Percentiles rank a stretch among this genome's conserved stretches.
Conservation (phyloP, 1,140 invertebrate species). For the Condylostylus longicornis region DNA sequence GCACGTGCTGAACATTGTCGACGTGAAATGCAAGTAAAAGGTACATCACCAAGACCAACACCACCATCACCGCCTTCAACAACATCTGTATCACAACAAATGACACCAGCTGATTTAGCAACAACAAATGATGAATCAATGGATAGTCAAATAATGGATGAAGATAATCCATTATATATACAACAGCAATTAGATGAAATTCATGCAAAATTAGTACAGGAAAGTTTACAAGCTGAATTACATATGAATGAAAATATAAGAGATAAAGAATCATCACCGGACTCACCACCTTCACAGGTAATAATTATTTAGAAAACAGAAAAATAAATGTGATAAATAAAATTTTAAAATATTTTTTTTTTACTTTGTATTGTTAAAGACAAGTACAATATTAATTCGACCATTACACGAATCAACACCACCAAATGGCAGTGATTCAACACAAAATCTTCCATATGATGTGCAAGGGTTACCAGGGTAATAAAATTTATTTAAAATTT, state of each 20-base stretch:
- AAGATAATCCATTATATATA: slow-evolving; percentile 17
- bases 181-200: slow-evolving; percentile 13
- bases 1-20: slow-evolving; percentile 70
- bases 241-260: slow-evolving; percentile 27
- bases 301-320: not conserved
- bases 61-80: slow-evolving; percentile 30
- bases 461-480: too few species aligned
- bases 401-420: slow-evolving; percentile 28
- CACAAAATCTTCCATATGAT: slow-evolving; percentile 25
- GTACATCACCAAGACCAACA: slow-evolving; percentile 27
- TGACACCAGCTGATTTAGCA: slow-evolving; percentile 4
- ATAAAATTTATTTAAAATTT: too few species aligned
- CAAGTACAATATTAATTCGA: slow-evolving; percentile 29
- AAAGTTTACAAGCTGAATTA: slow-evolving; percentile 25
- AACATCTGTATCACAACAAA: slow-evolving; percentile 21
- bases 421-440: slow-evolving; percentile 21
- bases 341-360: slow-evolving; percentile 2
- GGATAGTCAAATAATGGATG: slow-evolving; percentile 26
- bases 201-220: slow-evolving; percentile 10
- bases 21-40: slow-evolving; percentile 45
- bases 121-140: slow-evolving; percentile 25
- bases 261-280: slow-evolving; percentile 24
- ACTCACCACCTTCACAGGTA: slow-evolving; percentile 30
- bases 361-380: slow-evolving; percentile 8
- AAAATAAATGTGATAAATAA: not conserved